A percentile compares a stretch with the other conserved stretches of the same genome.
phyloP scores from a whole-genome alignment of 2,888 invertebrate species.

The Hemicrepidius hirtus region DNA sequence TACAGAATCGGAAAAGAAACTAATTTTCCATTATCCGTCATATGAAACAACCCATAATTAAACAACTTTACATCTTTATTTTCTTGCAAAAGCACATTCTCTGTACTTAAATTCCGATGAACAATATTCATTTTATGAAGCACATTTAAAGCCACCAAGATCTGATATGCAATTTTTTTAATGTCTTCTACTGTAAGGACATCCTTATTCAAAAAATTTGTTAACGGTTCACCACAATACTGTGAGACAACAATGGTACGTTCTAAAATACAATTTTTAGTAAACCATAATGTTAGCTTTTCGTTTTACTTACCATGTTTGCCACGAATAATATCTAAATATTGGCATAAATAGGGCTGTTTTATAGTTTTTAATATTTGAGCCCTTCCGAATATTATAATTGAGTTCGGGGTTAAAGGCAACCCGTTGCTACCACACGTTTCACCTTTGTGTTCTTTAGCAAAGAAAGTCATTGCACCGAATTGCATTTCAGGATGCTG shows the following conservation, averaged over 20 bases:
- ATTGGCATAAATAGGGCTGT: constrained; percentile 90
- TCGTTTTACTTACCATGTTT: constrained; percentile 87
- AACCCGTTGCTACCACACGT: constrained; percentile 96
- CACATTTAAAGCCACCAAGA: constrained; percentile 82
- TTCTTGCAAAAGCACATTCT: constrained; percentile 86
- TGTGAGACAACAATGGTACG: constrained; percentile 89
- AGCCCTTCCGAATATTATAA: constrained; percentile 92
- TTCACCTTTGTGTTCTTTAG: constrained; percentile 91
- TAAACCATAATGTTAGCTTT: not conserved
- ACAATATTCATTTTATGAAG: constrained; percentile 84
- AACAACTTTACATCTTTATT: constrained; percentile 87
- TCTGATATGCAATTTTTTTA: constrained; percentile 81
- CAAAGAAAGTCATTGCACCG: constrained; percentile 94
- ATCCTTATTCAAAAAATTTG: constrained; percentile 71
- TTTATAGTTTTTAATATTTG: constrained; percentile 86
- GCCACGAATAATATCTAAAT: constrained; percentile 92
- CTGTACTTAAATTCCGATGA: constrained; percentile 87
- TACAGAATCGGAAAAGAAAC: constrained; percentile 93
- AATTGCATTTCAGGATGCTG: constrained; percentile 76
- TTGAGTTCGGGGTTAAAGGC: constrained; percentile 96
- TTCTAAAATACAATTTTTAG: constrained; percentile 74
- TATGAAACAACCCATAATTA: constrained; percentile 94
- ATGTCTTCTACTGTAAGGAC: constrained; percentile 74
- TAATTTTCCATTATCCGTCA: constrained; percentile 90
- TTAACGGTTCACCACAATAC: constrained; percentile 81